phyloP scores from a whole-genome alignment of 2,797 vertebrate species.

The Carcharodon carcharias region DNA sequence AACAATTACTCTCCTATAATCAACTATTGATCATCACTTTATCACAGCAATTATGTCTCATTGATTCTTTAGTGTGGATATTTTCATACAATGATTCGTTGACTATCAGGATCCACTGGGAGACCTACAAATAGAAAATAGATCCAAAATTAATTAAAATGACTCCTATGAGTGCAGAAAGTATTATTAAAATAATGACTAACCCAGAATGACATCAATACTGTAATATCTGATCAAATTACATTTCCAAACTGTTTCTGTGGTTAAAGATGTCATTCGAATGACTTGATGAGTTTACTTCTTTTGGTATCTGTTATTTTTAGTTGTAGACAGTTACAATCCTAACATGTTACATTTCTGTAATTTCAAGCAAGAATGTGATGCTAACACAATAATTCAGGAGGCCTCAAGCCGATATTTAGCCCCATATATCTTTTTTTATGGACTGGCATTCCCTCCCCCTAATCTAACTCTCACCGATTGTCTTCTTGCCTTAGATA shows the following conservation, averaged over 20 bases:
- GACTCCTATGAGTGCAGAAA: not conserved
- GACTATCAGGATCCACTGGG: not conserved
- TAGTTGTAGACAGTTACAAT: not conserved
- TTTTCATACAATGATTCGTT: not conserved
- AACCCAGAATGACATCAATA: not conserved
- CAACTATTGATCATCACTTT: not conserved
- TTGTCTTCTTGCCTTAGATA: not conserved
- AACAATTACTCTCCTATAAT: not conserved
- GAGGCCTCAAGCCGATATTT: not conserved
- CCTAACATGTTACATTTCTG: not conserved
- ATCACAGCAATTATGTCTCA: not conserved
- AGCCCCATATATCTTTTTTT: not conserved
- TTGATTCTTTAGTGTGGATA: not conserved
- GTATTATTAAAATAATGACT: not conserved
- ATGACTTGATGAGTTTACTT: not conserved
- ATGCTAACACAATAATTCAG: not conserved
- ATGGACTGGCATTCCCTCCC: not conserved
- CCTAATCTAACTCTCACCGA: too few species aligned
- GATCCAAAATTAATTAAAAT: conserved; percentile 6
- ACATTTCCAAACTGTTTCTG: not conserved
- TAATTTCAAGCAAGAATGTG: not conserved
- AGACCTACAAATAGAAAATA: not conserved
- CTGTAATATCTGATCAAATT: not conserved
- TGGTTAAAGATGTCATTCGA: not conserved
- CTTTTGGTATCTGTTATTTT: not conserved